phyloP scores from a whole-genome alignment of 2,797 vertebrate genomes.

The Bucorvus abyssinicus region DNA sequence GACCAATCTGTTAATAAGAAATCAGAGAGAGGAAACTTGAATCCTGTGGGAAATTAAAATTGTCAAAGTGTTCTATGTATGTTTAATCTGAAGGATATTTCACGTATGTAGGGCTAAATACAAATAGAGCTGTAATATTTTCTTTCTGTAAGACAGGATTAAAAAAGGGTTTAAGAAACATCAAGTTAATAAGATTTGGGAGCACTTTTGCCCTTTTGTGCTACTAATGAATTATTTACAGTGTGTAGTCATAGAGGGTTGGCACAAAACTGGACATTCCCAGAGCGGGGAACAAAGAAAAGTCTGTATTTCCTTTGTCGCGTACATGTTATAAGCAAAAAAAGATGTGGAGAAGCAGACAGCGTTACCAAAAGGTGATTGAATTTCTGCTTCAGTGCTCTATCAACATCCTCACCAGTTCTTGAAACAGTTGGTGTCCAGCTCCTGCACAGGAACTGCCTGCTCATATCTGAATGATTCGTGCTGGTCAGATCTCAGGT shows the following conservation, averaged over 20 bases:
- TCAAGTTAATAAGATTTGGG: conserved; percentile 37
- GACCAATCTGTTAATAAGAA: conserved; percentile 57
- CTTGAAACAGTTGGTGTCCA: neutral
- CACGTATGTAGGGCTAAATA: conserved; percentile 4
- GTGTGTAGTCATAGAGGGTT: neutral
- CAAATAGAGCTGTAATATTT: conserved; percentile 14
- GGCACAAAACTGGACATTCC: neutral
- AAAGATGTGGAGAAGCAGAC: neutral
- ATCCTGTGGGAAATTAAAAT: conserved; percentile 38
- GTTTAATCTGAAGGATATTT: conserved; percentile 30
- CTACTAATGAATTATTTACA: conserved; percentile 39
- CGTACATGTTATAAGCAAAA: neutral
- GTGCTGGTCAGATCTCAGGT: neutral
- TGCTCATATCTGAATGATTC: rapidly evolving
- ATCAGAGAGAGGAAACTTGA: conserved; percentile 17
- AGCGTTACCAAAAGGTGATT: neutral
- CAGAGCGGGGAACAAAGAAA: neutral
- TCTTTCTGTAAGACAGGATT: conserved; percentile 10
- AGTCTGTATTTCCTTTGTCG: neutral
- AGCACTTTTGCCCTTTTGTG: neutral
- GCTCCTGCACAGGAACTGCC: neutral
- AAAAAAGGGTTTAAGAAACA: conserved; percentile 16
- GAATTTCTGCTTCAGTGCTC: neutral
- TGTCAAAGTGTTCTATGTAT: neutral
- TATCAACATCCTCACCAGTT: neutral